These are phyloP conservation scores for Nematopogon swammerdamellus DNA, from an alignment of 2,888 invertebrate genomes.

Conservation along the genomic window DNA sequence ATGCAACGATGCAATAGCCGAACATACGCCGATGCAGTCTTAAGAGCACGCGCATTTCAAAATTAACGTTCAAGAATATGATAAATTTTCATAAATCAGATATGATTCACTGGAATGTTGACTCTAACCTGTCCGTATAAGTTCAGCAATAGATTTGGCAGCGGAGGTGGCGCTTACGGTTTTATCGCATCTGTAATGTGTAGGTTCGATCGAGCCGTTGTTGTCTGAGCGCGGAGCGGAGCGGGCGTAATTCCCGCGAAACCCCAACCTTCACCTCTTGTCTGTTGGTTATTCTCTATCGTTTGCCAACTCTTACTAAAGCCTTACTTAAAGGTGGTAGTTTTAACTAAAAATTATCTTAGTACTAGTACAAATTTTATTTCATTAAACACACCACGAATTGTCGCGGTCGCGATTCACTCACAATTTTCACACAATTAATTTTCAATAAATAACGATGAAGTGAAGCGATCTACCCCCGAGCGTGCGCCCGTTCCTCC, in stretches of 20 bases:
- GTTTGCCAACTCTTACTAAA: too few species aligned
- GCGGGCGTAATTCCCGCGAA: not conserved
- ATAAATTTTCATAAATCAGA: slow-evolving; percentile 55
- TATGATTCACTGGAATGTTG: slow-evolving; percentile 50
- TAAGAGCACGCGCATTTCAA: slow-evolving; percentile 37
- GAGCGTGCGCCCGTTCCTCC: too few species aligned
- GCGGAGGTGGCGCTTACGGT: not conserved
- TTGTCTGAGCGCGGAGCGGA: not conserved
- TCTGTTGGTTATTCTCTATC: too few species aligned
- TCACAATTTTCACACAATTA: too few species aligned
- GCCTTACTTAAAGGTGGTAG: too few species aligned
- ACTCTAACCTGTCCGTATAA: slow-evolving; percentile 43
- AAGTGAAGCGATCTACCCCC: too few species aligned
- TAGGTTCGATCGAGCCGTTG: not conserved
- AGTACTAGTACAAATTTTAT: too few species aligned
- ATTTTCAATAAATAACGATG: too few species aligned
- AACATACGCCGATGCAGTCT: slow-evolving; percentile 23
- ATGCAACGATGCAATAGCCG: slow-evolving; percentile 5
- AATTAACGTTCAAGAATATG: slow-evolving; percentile 54
- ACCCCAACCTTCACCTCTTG: not conserved
- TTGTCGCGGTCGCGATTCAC: too few species aligned
- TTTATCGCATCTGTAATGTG: not conserved
- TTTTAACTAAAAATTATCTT: too few species aligned
- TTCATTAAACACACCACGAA: too few species aligned
- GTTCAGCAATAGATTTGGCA: too few species aligned